phyloP scores from a whole-genome alignment of 2,113 vertebrate species.

The Alces alces region DNA sequence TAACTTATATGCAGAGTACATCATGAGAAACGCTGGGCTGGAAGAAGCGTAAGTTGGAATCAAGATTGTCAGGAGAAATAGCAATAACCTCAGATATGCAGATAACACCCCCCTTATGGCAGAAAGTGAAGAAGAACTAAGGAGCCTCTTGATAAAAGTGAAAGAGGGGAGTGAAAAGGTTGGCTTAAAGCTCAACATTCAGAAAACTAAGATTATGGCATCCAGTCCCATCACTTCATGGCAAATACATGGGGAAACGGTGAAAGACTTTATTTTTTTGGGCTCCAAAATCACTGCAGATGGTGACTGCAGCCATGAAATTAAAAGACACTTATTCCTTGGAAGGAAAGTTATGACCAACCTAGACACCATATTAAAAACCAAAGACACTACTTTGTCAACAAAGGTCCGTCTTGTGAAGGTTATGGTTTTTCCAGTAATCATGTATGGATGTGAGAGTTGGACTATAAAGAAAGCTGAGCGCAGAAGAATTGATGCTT shows the following conservation, averaged over 20 bases:
- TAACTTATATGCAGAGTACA: too few species aligned
- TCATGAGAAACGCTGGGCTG: too few species aligned
- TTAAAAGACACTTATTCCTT: neutral
- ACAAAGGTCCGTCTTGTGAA: neutral
- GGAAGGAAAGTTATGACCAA: neutral
- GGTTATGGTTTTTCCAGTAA: neutral
- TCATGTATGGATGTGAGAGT: neutral
- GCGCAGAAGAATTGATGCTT: neutral
- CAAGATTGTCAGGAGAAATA: neutral
- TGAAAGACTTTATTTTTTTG: neutral
- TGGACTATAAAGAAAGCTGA: neutral
- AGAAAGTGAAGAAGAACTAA: neutral
- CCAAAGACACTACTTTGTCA: neutral
- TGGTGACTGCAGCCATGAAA: neutral
- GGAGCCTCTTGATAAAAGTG: neutral
- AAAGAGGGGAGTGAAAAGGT: neutral
- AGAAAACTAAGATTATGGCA: neutral
- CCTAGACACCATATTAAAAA: neutral
- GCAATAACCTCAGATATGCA: neutral
- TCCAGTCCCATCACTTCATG: neutral
- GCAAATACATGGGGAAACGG: neutral
- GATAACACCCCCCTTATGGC: neutral
- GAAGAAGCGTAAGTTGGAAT: too few species aligned
- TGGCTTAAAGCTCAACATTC: neutral
- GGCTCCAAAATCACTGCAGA: neutral